Percentiles rank a stretch among this genome's conserved stretches.
These are phyloP conservation scores for Rhamphomyia laevipes DNA, from an alignment of 2,888 invertebrate species.

Conservation along the genomic window DNA sequence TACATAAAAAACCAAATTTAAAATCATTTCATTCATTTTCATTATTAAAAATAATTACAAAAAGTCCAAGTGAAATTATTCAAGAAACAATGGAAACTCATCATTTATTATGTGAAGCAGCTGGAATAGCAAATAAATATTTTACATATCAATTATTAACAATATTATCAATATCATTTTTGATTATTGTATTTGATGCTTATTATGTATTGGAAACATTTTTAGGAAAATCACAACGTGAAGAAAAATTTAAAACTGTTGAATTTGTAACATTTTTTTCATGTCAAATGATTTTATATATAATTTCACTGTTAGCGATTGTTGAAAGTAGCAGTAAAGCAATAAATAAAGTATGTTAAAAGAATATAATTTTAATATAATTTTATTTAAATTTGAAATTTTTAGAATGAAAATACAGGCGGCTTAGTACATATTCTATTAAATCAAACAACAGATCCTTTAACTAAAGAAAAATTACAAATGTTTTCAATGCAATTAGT, in stretches of 20 bases:
- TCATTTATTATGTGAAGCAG: conserved; percentile 35
- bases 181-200: conserved; percentile 37
- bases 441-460: conserved; percentile 27
- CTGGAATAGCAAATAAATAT: conserved; percentile 35
- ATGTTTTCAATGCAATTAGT: conserved; percentile 36
- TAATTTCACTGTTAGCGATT: conserved; percentile 34
- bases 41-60: conserved; percentile 32
- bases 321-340: conserved; percentile 35
- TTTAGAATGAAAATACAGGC: conserved; percentile 32
- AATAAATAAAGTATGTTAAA: conserved; percentile 26
- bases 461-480: conserved; percentile 30
- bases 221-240: conserved; percentile 31
- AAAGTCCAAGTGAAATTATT: conserved; percentile 25
- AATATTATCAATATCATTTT: conserved; percentile 35
- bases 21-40: conserved; percentile 34
- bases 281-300: conserved; percentile 34
- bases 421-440: conserved; percentile 31
- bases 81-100: conserved; percentile 36
- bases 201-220: conserved; percentile 36
- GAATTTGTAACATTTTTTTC: conserved; percentile 37
- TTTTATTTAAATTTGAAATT: conserved; percentile 5
- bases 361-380: neutral
- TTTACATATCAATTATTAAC: conserved; percentile 36
- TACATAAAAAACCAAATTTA: conserved; percentile 19
- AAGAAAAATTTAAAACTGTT: conserved; percentile 32